Percentiles rank a stretch among this genome's conserved stretches.
Conservation (phyloP, 1,140 invertebrate genomes). For the Calephelis virginiensis region DNA sequence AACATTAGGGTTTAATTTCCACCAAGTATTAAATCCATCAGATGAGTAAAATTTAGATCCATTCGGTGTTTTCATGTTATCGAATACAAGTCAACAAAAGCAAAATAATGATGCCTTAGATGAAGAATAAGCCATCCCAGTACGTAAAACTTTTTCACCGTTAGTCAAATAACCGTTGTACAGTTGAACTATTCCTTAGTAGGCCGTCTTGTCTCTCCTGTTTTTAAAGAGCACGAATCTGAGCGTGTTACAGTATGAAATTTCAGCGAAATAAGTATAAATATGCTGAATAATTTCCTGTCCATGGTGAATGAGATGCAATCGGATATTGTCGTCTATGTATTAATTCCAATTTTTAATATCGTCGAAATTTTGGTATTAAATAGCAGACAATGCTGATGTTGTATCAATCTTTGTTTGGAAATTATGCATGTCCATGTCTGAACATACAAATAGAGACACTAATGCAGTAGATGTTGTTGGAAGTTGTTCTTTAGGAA, state of each 20-base stretch:
- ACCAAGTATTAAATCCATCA: constrained; percentile 10
- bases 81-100: neutral
- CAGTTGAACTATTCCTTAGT: constrained; percentile 1
- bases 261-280: constrained; percentile 11
- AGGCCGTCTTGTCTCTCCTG: constrained; percentile 7
- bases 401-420: constrained; percentile 24
- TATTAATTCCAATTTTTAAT: constrained; percentile 22
- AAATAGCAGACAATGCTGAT: constrained; percentile 23
- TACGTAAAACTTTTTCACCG: constrained; percentile 11
- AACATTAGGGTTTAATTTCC: constrained; percentile 11
- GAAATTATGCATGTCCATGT: constrained; percentile 20
- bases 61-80: neutral
- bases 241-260: constrained; percentile 2
- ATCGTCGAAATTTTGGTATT: constrained; percentile 21
- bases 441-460: constrained; percentile 20
- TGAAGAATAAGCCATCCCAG: constrained; percentile 7
- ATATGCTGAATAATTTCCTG: constrained; percentile 14
- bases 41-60: constrained; percentile 7
- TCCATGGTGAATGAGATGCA: constrained; percentile 11
- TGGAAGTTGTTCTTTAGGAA: constrained; percentile 21
- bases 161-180: constrained; percentile 4
- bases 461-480: constrained; percentile 18
- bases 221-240: constrained; percentile 6
- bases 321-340: constrained; percentile 18
- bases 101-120: constrained; percentile 11